Conservation (phyloP, 2,888 invertebrate species). For the Trichacis sp. region DNA sequence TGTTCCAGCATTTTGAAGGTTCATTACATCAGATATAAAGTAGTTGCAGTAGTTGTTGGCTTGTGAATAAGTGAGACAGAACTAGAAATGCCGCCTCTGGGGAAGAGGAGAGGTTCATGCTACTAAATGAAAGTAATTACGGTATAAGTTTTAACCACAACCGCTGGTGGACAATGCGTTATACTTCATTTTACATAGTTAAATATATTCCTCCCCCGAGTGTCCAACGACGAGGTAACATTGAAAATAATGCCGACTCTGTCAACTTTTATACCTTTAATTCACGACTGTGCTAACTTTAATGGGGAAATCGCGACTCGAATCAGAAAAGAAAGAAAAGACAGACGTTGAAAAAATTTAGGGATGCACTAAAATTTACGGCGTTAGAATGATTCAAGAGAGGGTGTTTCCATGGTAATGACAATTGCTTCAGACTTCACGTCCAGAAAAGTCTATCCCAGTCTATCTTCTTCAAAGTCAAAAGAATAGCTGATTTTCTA, state of each 20-base stretch:
- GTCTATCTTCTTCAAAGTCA: not conserved
- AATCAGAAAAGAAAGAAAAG: not conserved
- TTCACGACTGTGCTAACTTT: not conserved
- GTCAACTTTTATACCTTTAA: slow-evolving; percentile 1
- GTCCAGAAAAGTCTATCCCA: no score
- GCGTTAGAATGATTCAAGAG: no score
- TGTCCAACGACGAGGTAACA: slow-evolving; percentile 25
- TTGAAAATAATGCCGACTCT: slow-evolving; percentile 20
- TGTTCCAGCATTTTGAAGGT: slow-evolving; percentile 17
- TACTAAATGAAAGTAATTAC: slow-evolving; percentile 67
- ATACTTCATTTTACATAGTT: slow-evolving; percentile 64
- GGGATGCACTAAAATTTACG: no score
- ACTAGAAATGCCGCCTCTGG: slow-evolving; percentile 29
- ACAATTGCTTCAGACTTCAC: no score
- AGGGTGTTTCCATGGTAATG: no score
- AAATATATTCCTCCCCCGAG: slow-evolving; percentile 62
- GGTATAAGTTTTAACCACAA: slow-evolving; percentile 67
- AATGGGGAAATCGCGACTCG: not conserved
- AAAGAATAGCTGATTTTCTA: not conserved
- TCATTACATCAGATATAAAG: slow-evolving; percentile 43
- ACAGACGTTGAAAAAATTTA: not conserved
- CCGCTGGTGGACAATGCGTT: slow-evolving; percentile 63
- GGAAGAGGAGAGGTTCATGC: slow-evolving; percentile 46
- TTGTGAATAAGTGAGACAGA: slow-evolving; percentile 42
- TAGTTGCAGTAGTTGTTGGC: slow-evolving; percentile 48